A percentile compares a stretch with the other conserved stretches of the same genome.
phyloP scores from a whole-genome alignment of 2,888 invertebrate species.

The Drosophila pseudotalamancana region DNA sequence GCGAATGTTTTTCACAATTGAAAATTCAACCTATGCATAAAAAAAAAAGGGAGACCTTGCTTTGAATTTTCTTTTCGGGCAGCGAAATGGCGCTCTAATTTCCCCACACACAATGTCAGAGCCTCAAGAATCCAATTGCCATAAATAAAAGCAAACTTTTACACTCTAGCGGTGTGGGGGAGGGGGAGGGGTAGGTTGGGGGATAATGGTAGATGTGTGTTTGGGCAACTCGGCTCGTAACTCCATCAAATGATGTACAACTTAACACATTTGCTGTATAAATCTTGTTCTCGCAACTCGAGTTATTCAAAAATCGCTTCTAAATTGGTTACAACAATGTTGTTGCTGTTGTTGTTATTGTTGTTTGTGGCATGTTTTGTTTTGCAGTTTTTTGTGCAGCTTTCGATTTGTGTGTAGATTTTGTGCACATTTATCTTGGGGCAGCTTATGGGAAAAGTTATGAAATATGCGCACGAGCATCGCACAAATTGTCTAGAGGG shows the following conservation, averaged over 20 bases:
- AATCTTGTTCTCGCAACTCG: constrained; percentile 80
- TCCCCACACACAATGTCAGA: constrained; percentile 12
- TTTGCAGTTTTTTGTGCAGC: constrained; percentile 69
- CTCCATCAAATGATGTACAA: constrained; percentile 83
- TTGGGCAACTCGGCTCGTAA: constrained; percentile 53
- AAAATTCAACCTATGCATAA: constrained; percentile 48
- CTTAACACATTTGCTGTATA: constrained; percentile 82
- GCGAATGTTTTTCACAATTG: constrained; percentile 30
- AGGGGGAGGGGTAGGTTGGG: not conserved
- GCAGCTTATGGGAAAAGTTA: constrained; percentile 81
- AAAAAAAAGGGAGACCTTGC: constrained; percentile 43
- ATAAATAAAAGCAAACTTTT: constrained; percentile 67
- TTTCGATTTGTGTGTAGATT: constrained; percentile 82
- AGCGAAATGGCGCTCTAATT: constrained; percentile 19
- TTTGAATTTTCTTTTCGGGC: not conserved
- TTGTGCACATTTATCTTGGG: constrained; percentile 81
- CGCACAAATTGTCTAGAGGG: constrained; percentile 69
- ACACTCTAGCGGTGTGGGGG: constrained; percentile 7
- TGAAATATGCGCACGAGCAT: constrained; percentile 80
- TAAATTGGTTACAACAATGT: constrained; percentile 79
- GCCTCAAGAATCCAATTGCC: constrained; percentile 75
- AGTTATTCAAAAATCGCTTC: constrained; percentile 82
- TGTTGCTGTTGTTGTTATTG: constrained; percentile 31
- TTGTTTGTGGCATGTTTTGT: constrained; percentile 46
- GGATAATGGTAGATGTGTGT: not conserved